phyloP scores from a whole-genome alignment of 2,888 invertebrate genomes.

The Cremastobaeus sp. region DNA sequence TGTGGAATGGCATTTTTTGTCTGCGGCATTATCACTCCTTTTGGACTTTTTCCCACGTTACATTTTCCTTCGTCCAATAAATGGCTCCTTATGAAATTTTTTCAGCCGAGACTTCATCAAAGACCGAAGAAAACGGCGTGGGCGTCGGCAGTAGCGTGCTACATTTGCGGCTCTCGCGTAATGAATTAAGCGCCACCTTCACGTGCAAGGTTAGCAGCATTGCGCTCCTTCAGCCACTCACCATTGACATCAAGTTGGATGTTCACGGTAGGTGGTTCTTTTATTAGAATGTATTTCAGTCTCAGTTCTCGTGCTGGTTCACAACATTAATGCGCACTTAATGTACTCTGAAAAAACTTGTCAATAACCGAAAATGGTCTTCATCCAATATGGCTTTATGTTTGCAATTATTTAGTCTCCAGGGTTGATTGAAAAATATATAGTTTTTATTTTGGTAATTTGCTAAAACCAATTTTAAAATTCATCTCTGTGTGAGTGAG shows the following conservation, averaged over 20 bases:
- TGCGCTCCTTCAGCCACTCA: conserved; percentile 82
- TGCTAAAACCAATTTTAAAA: no score
- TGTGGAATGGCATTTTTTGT: no score
- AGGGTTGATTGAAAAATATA: no score
- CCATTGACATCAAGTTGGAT: conserved; percentile 83
- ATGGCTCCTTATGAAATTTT: conserved; percentile 31
- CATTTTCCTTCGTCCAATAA: conserved; percentile 12
- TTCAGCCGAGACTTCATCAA: conserved; percentile 80
- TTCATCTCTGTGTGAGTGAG: no score
- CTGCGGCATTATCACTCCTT: background rate
- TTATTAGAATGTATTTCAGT: no score
- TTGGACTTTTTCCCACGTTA: background rate
- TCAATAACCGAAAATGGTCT: no score
- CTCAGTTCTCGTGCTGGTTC: no score
- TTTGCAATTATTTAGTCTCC: no score
- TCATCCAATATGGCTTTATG: no score
- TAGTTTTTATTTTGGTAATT: no score
- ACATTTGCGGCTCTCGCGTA: conserved; percentile 83
- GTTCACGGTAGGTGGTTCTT: conserved; percentile 84
- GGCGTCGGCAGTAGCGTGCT: conserved; percentile 84
- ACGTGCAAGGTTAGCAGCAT: conserved; percentile 86
- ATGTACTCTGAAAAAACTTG: no score
- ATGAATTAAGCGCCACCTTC: conserved; percentile 85
- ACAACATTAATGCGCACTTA: no score
- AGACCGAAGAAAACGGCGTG: conserved; percentile 80